Evolutionary conservation across 2,888 invertebrate genomes (phyloP).

Genomic region (Papilio protenor): DNA sequence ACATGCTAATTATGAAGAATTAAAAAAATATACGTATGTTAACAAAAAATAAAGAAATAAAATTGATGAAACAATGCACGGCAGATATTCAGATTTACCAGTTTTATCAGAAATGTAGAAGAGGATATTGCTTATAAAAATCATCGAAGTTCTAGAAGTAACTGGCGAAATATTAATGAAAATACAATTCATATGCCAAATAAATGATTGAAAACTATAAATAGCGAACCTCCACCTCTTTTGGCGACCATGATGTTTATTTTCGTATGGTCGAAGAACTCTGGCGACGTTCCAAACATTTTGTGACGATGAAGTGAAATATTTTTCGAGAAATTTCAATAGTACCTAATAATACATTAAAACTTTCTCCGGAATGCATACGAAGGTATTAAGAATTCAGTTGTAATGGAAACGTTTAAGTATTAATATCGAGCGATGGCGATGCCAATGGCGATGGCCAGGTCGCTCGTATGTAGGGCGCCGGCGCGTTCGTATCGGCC

Average conservation of each 20-base stretch:
- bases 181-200: conserved; percentile 10
- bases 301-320: conserved; percentile 24
- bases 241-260: conserved; percentile 26
- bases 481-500: conserved; percentile 68
- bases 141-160: too few species aligned
- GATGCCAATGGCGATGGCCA: conserved; percentile 1
- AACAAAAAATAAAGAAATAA: too few species aligned
- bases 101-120: too few species aligned
- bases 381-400: conserved; percentile 5
- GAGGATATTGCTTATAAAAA: too few species aligned
- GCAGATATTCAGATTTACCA: too few species aligned
- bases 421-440: conserved; percentile 48
- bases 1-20: too few species aligned
- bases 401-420: conserved; percentile 31
- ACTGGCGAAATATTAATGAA: neutral
- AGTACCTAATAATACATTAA: conserved; percentile 5
- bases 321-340: conserved; percentile 44
- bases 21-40: too few species aligned
- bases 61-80: too few species aligned
- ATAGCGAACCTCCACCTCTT: conserved; percentile 21
- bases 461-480: conserved; percentile 69
- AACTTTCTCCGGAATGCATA: conserved; percentile 18
- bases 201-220: neutral
- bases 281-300: conserved; percentile 46
- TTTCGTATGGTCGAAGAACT: conserved; percentile 28